Evolutionary conservation across 2,113 vertebrate genomes (phyloP).

Genomic region (Macquaria australasica): DNA sequence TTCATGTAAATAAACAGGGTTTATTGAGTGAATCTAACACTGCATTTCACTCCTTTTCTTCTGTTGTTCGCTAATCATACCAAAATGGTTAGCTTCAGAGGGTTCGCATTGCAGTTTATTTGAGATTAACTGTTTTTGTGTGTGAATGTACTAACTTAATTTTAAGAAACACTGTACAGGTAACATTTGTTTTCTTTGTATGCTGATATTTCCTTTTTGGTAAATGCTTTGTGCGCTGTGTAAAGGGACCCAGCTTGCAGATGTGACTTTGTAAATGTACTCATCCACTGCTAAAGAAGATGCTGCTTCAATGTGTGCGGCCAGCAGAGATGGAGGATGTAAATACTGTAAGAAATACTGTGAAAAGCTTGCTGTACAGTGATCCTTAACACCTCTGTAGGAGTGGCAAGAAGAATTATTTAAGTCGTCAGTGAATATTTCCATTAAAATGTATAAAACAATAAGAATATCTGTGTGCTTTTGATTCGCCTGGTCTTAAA

Average conservation of each 20-base stretch:
- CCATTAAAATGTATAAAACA: constrained; percentile 76
- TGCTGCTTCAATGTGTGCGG: constrained; percentile 19
- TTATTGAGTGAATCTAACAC: constrained; percentile 47
- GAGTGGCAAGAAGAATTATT: constrained; percentile 72
- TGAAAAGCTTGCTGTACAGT: constrained; percentile 81
- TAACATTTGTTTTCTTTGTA: constrained; percentile 57
- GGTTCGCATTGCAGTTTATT: constrained; percentile 70
- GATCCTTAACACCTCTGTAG: constrained; percentile 70
- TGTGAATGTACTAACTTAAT: constrained; percentile 78
- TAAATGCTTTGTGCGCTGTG: constrained; percentile 63
- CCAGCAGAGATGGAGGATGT: constrained; percentile 54
- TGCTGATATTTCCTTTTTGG: constrained; percentile 64
- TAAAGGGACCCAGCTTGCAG: constrained; percentile 35
- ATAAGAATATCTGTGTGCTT: neutral
- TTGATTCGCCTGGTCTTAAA: constrained; percentile 1
- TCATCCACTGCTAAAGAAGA: constrained; percentile 52
- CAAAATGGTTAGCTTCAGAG: constrained; percentile 64
- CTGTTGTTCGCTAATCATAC: constrained; percentile 48
- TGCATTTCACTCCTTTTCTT: constrained; percentile 19
- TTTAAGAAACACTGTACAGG: constrained; percentile 71
- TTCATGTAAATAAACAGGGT: constrained; percentile 28
- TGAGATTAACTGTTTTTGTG: constrained; percentile 67
- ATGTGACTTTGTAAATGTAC: constrained; percentile 35
- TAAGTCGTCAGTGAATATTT: constrained; percentile 78
- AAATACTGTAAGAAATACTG: constrained; percentile 85